Percentiles rank a stretch among this genome's conserved stretches.
phyloP scores from a whole-genome alignment of 2,113 vertebrate species.

The Prionailurus bengalensis region DNA sequence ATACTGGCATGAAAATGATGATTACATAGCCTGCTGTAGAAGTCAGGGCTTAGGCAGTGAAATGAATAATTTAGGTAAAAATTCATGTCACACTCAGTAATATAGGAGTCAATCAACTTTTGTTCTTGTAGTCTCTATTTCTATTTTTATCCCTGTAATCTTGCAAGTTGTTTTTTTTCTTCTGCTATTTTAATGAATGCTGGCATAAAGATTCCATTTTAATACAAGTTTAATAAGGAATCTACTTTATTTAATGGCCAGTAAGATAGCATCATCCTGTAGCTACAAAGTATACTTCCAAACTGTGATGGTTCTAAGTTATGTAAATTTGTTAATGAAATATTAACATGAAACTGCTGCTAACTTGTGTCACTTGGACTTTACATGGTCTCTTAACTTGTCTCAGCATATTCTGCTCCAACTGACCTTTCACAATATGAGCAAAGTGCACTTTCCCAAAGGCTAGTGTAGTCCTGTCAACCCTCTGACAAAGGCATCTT shows the following conservation, averaged over 20 bases:
- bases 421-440: neutral
- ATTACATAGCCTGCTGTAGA: constrained; percentile 25
- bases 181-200: constrained; percentile 70
- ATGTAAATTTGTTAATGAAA: constrained; percentile 27
- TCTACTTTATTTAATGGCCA: constrained; percentile 41
- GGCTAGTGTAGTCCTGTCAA: accelerated
- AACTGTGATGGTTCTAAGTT: neutral
- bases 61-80: constrained; percentile 73
- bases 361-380: neutral
- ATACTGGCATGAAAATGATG: constrained; percentile 59
- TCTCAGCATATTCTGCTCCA: neutral
- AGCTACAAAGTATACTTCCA: constrained; percentile 22
- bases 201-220: constrained; percentile 58
- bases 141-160: constrained; percentile 71
- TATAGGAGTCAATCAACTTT: constrained; percentile 67
- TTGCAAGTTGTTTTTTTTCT: constrained; percentile 65
- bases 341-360: neutral
- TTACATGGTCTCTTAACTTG: neutral
- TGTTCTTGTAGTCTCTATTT: constrained; percentile 57
- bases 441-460: neutral
- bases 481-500: too few species aligned
- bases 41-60: constrained; percentile 43
- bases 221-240: constrained; percentile 60
- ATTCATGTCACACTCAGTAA: constrained; percentile 54
- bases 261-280: neutral